Percentiles rank a stretch among this genome's conserved stretches.
These are phyloP conservation scores for Ichneumoninae sp. DNA, from an alignment of 2,888 invertebrate genomes.

Conservation along the genomic window DNA sequence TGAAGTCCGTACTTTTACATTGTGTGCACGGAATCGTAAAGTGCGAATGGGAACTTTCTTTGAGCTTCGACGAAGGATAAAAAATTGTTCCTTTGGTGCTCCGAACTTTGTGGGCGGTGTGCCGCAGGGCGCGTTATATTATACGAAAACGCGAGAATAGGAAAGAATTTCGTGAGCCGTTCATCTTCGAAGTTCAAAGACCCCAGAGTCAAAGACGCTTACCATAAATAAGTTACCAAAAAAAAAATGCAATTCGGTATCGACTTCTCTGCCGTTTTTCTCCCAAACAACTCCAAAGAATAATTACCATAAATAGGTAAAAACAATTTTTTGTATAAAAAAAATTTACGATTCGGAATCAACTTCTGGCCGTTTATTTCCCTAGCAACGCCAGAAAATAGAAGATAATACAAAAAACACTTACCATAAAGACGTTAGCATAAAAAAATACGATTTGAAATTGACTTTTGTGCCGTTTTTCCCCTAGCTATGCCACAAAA, in stretches of 20 bases:
- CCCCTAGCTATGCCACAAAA: neutral
- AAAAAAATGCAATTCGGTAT: neutral
- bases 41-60: constrained; percentile 9
- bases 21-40: constrained; percentile 6
- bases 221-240: neutral
- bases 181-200: neutral
- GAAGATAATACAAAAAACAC: no score
- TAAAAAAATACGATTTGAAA: no score
- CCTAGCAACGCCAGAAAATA: no score
- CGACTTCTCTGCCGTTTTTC: neutral
- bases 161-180: no score
- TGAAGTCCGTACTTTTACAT: constrained; percentile 14
- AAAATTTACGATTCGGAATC: no score
- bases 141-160: neutral
- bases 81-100: constrained; percentile 37
- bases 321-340: no score
- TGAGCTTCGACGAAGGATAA: constrained; percentile 35
- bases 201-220: neutral
- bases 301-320: neutral
- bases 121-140: neutral
- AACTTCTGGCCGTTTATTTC: no score
- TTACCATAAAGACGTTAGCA: neutral
- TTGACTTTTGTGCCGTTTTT: neutral
- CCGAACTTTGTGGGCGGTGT: constrained; percentile 26
- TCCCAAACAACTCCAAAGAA: neutral